Evolutionary conservation across 1,140 invertebrate species (phyloP).

Genomic region (Marisa cornuarietis): DNA sequence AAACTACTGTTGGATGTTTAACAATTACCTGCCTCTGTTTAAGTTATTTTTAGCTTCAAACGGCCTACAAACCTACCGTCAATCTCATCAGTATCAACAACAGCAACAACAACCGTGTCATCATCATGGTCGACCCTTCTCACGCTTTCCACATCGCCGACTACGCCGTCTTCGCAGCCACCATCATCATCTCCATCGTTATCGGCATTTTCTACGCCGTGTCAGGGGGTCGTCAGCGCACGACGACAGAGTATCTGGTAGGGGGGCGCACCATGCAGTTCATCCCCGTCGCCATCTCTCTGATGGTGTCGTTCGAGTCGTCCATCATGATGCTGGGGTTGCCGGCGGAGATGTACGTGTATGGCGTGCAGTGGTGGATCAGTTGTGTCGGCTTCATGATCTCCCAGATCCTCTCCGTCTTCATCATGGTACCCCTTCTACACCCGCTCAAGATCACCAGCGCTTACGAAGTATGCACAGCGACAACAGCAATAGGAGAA

Average conservation of each 20-base stretch:
- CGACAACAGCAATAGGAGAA: too few species aligned
- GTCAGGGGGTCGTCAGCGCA: constrained; percentile 87
- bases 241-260: constrained; percentile 81
- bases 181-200: constrained; percentile 67
- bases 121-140: constrained; percentile 28
- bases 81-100: constrained; percentile 5
- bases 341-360: constrained; percentile 52
- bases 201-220: constrained; percentile 86
- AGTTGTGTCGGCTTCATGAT: constrained; percentile 39
- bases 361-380: constrained; percentile 45
- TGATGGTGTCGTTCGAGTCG: constrained; percentile 56
- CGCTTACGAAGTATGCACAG: constrained; percentile 59
- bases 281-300: constrained; percentile 53
- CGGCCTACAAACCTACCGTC: neutral
- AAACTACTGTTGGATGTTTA: too few species aligned
- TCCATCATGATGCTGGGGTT: constrained; percentile 67
- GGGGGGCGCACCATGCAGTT: constrained; percentile 70
- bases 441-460: constrained; percentile 63
- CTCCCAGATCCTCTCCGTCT: constrained; percentile 51
- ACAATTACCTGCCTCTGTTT: too few species aligned
- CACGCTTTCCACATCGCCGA: constrained; percentile 47
- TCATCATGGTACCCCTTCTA: constrained; percentile 59
- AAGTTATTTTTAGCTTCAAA: neutral
- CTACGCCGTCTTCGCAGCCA: constrained; percentile 48
- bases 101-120: constrained; percentile 1